A percentile compares a stretch with the other conserved stretches of the same genome.
Conservation (phyloP, 2,113 vertebrate genomes). For the Platichthys stellatus region DNA sequence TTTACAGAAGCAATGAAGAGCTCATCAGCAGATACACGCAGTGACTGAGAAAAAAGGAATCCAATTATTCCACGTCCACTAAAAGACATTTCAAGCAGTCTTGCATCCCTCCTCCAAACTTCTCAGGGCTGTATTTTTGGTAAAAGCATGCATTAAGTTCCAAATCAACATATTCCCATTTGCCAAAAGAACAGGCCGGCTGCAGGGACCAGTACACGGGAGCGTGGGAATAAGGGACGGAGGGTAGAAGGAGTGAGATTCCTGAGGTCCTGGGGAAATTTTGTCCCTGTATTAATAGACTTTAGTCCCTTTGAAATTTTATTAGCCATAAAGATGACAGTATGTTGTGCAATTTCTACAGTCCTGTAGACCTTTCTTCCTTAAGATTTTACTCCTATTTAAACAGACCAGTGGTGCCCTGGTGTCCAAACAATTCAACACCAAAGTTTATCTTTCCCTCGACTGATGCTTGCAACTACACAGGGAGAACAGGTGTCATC, state of each 20-base stretch:
- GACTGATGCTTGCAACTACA: constrained; percentile 62
- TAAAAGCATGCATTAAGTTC: constrained; percentile 37
- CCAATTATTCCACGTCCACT: constrained; percentile 2
- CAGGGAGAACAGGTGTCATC: constrained; percentile 79
- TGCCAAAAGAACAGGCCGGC: constrained; percentile 39
- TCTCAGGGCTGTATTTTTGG: constrained; percentile 39
- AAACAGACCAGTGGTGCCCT: constrained; percentile 72
- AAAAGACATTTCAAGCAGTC: neutral
- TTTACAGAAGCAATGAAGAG: constrained; percentile 48
- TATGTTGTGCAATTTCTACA: constrained; percentile 82
- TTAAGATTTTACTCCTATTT: constrained; percentile 69
- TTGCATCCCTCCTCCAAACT: neutral
- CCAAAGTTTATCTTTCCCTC: constrained; percentile 65
- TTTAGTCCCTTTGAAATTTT: constrained; percentile 93
- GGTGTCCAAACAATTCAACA: constrained; percentile 69
- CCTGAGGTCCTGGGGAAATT: constrained; percentile 85
- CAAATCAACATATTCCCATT: constrained; percentile 49
- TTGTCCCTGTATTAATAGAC: constrained; percentile 89
- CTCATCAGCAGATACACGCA: constrained; percentile 27
- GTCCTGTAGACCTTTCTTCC: constrained; percentile 64
- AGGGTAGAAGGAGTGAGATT: constrained; percentile 83
- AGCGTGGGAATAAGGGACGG: constrained; percentile 81
- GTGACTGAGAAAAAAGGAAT: neutral
- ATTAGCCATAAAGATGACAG: constrained; percentile 93
- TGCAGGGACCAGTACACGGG: constrained; percentile 59